Conservation (phyloP, 2,113 vertebrate genomes). For the Pachyramphus minor region DNA sequence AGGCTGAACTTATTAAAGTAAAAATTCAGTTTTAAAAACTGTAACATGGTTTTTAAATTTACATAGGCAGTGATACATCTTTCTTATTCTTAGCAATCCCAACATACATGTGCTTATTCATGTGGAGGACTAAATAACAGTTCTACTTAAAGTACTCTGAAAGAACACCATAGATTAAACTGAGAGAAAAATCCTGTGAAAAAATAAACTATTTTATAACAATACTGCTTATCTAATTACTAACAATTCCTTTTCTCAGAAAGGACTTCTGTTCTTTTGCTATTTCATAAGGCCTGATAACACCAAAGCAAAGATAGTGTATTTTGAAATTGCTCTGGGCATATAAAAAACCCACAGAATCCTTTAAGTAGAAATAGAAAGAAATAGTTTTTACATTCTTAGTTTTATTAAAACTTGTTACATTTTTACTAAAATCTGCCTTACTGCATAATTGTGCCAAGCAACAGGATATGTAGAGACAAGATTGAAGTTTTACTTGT, state of each 20-base stretch:
- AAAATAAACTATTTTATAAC: not conserved
- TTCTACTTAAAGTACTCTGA: not conserved
- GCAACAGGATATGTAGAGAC: not conserved
- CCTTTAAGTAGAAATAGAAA: not conserved
- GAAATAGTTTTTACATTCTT: not conserved
- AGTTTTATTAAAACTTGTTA: not conserved
- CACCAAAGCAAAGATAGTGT: not conserved
- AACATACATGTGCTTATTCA: not conserved
- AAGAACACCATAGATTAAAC: not conserved
- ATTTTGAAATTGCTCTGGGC: not conserved
- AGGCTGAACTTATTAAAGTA: not conserved
- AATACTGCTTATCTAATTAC: not conserved
- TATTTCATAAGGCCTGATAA: not conserved
- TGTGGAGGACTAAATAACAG: not conserved
- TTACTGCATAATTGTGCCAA: not conserved
- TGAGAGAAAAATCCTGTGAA: not conserved
- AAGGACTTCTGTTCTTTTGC: not conserved
- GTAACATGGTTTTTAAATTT: not conserved
- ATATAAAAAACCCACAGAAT: not conserved
- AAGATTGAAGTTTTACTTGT: not conserved
- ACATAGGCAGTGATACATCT: not conserved
- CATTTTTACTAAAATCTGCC: not conserved
- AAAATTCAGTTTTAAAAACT: not conserved
- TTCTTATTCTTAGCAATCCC: not conserved
- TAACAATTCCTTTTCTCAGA: not conserved